phyloP scores from a whole-genome alignment of 64 coral and sea anemone genomes.

The Stylophora pistillata region DNA sequence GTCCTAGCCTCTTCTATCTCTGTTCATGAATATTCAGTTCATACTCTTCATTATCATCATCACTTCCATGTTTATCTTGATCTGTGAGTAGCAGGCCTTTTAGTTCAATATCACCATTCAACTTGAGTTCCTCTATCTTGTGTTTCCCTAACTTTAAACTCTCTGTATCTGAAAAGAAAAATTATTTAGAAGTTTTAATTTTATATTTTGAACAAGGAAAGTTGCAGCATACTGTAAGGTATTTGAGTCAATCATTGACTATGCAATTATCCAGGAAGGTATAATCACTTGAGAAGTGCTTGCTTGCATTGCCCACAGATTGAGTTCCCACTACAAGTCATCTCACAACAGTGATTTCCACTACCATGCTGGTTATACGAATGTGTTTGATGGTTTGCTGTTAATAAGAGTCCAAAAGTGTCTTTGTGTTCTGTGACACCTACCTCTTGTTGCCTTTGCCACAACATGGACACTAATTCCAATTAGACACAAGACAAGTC shows the following conservation, averaged over 20 bases:
- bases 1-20: neutral
- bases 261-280: too few relatives aligned
- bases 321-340: too few relatives aligned
- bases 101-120: constrained; percentile 8
- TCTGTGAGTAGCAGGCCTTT: neutral
- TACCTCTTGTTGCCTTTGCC: constrained; percentile 81
- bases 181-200: too few relatives aligned
- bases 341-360: neutral
- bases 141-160: neutral
- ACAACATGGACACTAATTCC: constrained; percentile 89
- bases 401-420: too few relatives aligned
- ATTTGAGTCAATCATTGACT: too few relatives aligned
- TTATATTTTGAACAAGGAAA: too few relatives aligned
- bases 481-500: constrained; percentile 83
- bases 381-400: neutral
- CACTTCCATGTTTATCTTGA: neutral
- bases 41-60: constrained; percentile 29
- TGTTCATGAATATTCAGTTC: constrained; percentile 13
- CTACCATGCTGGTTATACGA: neutral
- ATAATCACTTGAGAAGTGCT: too few relatives aligned
- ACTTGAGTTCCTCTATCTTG: neutral
- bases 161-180: constrained; percentile 4
- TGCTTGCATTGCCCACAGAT: too few relatives aligned
- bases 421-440: neutral
- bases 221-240: too few relatives aligned